Conservation (phyloP, 2,113 vertebrate genomes). For the Gallinago paraguaiae region DNA sequence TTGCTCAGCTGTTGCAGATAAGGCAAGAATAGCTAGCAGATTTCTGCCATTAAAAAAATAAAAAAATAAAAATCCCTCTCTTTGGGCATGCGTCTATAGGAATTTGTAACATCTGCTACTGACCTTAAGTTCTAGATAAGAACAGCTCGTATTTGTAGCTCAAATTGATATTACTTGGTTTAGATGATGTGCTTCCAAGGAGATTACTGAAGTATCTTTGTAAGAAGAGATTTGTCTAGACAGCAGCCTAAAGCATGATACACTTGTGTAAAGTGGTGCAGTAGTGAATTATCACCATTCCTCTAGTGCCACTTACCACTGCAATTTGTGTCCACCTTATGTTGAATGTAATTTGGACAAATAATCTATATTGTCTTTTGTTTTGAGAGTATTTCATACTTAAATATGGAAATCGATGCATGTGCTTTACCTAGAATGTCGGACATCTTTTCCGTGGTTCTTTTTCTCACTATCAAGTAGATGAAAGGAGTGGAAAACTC, state of each 20-base stretch:
- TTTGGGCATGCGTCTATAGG: conserved; percentile 70
- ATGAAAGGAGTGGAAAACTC: not conserved
- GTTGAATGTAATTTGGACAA: conserved; percentile 56
- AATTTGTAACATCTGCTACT: conserved; percentile 79
- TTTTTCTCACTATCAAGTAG: not conserved
- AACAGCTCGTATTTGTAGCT: conserved; percentile 50
- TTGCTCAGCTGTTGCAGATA: conserved; percentile 84
- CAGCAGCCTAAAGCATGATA: not conserved
- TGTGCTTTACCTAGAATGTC: not conserved
- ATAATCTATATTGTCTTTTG: conserved; percentile 47
- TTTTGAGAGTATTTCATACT: conserved; percentile 61
- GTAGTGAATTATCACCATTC: conserved; percentile 32
- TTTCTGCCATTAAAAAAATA: conserved; percentile 80
- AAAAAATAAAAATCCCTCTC: conserved; percentile 57
- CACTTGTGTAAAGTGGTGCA: not conserved
- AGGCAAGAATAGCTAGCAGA: conserved; percentile 81
- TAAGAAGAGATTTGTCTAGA: not conserved
- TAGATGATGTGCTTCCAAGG: conserved; percentile 11
- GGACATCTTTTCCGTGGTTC: not conserved
- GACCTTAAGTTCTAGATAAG: conserved; percentile 74
- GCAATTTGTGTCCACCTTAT: not conserved
- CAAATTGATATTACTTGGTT: conserved; percentile 34
- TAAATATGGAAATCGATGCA: not conserved
- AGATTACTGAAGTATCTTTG: conserved; percentile 36
- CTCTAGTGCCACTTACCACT: not conserved